phyloP scores from a whole-genome alignment of 2,797 vertebrate species.

The Sebastes matsubarae region DNA sequence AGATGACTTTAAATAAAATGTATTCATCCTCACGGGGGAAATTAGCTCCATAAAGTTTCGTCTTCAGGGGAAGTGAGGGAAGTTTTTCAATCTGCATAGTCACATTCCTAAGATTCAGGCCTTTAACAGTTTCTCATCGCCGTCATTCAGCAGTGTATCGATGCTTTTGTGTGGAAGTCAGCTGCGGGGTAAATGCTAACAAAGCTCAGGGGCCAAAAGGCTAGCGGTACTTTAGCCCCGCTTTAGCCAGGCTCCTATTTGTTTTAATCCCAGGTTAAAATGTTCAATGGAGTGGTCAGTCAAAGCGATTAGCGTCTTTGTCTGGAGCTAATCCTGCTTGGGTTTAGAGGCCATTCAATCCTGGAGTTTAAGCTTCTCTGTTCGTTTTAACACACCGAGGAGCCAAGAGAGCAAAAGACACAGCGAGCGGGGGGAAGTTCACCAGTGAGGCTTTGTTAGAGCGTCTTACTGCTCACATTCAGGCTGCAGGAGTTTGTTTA shows the following conservation, averaged over 20 bases:
- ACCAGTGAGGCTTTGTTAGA: background rate
- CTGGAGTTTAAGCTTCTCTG: constrained; percentile 73
- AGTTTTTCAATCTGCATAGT: background rate
- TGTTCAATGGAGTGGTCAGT: constrained; percentile 55
- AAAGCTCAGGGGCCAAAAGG: constrained; percentile 43
- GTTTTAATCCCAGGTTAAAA: constrained; percentile 64
- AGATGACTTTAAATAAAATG: background rate
- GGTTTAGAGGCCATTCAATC: constrained; percentile 75
- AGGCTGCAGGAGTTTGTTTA: background rate
- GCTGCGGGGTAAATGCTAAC: constrained; percentile 16
- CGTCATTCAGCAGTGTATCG: background rate
- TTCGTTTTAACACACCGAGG: constrained; percentile 81
- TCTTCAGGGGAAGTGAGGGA: background rate
- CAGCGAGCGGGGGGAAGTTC: background rate
- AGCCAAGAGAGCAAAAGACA: constrained; percentile 78
- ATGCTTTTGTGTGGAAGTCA: constrained; percentile 27
- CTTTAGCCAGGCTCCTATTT: constrained; percentile 28
- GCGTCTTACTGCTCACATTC: background rate
- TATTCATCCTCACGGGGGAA: background rate
- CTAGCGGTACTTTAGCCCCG: constrained; percentile 15
- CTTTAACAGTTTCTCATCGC: constrained; percentile 9
- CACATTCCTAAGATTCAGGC: constrained; percentile 1
- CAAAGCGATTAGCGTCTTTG: constrained; percentile 79
- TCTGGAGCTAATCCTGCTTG: constrained; percentile 55
- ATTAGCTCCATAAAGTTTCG: background rate